Percentiles rank a stretch among this genome's conserved stretches.
Evolutionary conservation across 2,888 invertebrate genomes (phyloP).

Genomic region (Sesamia inferens): DNA sequence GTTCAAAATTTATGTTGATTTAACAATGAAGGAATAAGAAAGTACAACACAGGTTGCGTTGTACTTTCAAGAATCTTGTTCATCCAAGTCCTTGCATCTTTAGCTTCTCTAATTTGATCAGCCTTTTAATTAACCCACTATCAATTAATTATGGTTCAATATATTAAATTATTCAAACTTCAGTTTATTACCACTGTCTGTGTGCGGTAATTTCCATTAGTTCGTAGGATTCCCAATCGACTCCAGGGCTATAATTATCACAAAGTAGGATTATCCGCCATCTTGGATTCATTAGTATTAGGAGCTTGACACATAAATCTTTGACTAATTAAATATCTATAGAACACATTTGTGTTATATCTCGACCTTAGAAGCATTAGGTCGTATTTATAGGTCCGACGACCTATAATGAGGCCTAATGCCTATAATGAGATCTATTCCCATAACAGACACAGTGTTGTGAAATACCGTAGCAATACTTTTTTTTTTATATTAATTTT

Average conservation of each 20-base stretch:
- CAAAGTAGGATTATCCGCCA: slow-evolving; percentile 58
- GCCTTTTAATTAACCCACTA: slow-evolving; percentile 24
- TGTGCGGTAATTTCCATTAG: slow-evolving; percentile 53
- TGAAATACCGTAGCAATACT: too few species aligned
- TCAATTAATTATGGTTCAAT: slow-evolving; percentile 41
- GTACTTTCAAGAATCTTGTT: not conserved
- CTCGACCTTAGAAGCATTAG: too few species aligned
- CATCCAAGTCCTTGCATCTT: not conserved
- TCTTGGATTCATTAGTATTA: slow-evolving; percentile 60
- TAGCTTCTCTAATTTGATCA: not conserved
- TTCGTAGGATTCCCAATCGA: slow-evolving; percentile 46
- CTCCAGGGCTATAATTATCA: slow-evolving; percentile 54
- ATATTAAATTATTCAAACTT: slow-evolving; percentile 34
- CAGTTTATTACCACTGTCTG: slow-evolving; percentile 40
- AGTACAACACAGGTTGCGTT: not conserved
- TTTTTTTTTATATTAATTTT: not conserved
- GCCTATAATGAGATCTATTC: too few species aligned
- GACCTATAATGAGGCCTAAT: too few species aligned
- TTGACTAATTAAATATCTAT: slow-evolving; percentile 56
- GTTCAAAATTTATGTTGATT: not conserved
- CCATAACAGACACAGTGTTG: not conserved
- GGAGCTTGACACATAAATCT: slow-evolving; percentile 49
- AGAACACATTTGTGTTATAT: slow-evolving; percentile 31
- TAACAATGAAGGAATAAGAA: not conserved
- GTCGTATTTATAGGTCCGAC: too few species aligned